Evolutionary conservation across 2,797 vertebrate genomes (phyloP), one percentile per base, ranked within the genome.

Genomic region (Rhodeus uyekii): DNA sequence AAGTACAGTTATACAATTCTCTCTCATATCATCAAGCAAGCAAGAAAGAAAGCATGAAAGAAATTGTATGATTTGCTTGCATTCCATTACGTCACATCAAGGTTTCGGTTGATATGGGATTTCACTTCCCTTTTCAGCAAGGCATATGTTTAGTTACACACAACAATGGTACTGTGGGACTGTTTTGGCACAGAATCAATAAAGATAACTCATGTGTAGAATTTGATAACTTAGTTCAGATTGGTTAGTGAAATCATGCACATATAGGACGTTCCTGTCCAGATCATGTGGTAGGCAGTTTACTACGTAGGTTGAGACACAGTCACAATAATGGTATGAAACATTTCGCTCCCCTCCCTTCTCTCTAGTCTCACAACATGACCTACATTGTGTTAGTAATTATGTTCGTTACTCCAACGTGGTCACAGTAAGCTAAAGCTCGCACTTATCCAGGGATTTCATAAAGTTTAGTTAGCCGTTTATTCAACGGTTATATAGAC

Each of bases 361-460:
- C 36, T 46, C 48, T 68, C 8, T 81, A 77, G 64, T 73, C 65
- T 84, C 86, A 91, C 89, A 90, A 88, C 89, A 89, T 95, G 94
- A 94, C 94, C 92, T 91, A 93, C 87, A 93, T 94, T 93, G 86
- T 87, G 44, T 48, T 84, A 85, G 78, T 87, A 91, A 93, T 94
- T 92, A 93, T 78, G 88, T 87, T 74, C 82, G 13, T 73, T 69
- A 29, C 55, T 60, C 55, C 14, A 85, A 78, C 10, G 58, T 87
- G 87, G 87, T 88, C 87, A 92, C 73, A 36, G 86, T 63, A 72
- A 72, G 19, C 44, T 50, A 42, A 29, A 32, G 3, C 42, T 48
- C 39, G 24, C 18, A 18, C 13, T n/a, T 60, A 39, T 39, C 24
- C 44, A 13, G 44, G 24, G 39, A 53, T 75, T 42, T 42, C n/a